Evolutionary conservation across 1,140 invertebrate species (phyloP).

Genomic region (Drosophila pruinosa): DNA sequence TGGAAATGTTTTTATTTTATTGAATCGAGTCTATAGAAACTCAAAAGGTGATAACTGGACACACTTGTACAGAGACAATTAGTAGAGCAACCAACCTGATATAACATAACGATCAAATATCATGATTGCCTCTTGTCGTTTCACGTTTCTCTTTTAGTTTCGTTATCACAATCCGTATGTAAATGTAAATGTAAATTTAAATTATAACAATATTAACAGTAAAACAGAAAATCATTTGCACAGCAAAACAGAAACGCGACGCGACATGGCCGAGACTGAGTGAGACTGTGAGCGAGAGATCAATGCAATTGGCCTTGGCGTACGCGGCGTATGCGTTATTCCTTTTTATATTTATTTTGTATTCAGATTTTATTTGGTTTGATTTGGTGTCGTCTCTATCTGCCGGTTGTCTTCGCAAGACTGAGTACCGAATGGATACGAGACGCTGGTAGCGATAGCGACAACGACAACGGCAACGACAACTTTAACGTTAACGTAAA

Average conservation of each 20-base stretch:
- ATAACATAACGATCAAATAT: slow-evolving; percentile 78
- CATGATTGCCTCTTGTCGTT: slow-evolving; percentile 52
- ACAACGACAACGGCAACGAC: slow-evolving; percentile 38
- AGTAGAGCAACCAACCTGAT: slow-evolving; percentile 70
- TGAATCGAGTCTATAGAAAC: no score
- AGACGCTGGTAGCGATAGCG: slow-evolving; percentile 63
- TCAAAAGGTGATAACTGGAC: slow-evolving; percentile 26
- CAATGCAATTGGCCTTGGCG: slow-evolving; percentile 2
- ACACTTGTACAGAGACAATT: background rate
- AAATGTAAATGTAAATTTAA: slow-evolving; percentile 16
- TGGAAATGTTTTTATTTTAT: no score
- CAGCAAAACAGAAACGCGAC: slow-evolving; percentile 33
- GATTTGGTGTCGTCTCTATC: slow-evolving; percentile 75
- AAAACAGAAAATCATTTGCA: slow-evolving; percentile 30
- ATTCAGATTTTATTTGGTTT: background rate
- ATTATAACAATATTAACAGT: no score
- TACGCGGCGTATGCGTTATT: slow-evolving; percentile 29
- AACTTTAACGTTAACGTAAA: slow-evolving; percentile 14
- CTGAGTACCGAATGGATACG: slow-evolving; percentile 68
- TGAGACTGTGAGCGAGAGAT: background rate
- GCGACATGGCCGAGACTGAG: slow-evolving; percentile 47
- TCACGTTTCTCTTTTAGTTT: slow-evolving; percentile 29
- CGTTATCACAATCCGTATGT: slow-evolving; percentile 54
- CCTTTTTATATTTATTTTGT: slow-evolving; percentile 17
- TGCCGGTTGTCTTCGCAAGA: slow-evolving; percentile 81